A percentile compares a stretch with the other conserved stretches of the same genome.
These are phyloP conservation scores for Neotoma lepida DNA, from an alignment of 2,113 vertebrate species.

Conservation along the genomic window DNA sequence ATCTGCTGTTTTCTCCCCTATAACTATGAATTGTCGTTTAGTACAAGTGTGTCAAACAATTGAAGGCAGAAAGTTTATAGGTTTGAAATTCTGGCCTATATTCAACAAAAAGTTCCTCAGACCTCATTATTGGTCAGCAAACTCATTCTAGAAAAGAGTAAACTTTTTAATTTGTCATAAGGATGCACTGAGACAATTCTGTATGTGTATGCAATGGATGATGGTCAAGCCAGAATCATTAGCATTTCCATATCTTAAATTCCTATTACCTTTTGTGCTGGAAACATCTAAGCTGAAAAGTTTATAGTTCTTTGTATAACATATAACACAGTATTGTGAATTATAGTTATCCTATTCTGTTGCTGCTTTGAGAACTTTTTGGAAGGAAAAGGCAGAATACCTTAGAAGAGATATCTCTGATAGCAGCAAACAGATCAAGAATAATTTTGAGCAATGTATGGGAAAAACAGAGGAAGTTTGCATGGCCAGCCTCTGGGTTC, in stretches of 20 bases:
- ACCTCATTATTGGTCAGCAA: background rate
- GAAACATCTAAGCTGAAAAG: background rate
- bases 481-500: background rate
- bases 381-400: background rate
- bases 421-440: background rate
- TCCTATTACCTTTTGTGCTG: background rate
- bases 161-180: background rate
- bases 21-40: background rate
- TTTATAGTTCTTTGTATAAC: background rate
- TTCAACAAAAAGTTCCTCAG: background rate
- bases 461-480: background rate
- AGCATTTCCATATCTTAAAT: background rate
- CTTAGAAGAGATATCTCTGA: background rate
- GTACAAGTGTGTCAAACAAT: background rate
- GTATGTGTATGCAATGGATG: background rate
- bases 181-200: background rate
- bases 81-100: background rate
- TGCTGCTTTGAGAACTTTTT: background rate
- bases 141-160: slow-evolving; percentile 3
- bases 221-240: background rate
- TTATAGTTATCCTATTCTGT: background rate
- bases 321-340: background rate
- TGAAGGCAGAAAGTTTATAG: background rate
- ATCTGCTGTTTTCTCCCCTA: background rate
- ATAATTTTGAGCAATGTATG: background rate